A percentile compares a stretch with the other conserved stretches of the same genome.
phyloP scores from a whole-genome alignment of 1,140 invertebrate species.

The Bemisia tabaci region DNA sequence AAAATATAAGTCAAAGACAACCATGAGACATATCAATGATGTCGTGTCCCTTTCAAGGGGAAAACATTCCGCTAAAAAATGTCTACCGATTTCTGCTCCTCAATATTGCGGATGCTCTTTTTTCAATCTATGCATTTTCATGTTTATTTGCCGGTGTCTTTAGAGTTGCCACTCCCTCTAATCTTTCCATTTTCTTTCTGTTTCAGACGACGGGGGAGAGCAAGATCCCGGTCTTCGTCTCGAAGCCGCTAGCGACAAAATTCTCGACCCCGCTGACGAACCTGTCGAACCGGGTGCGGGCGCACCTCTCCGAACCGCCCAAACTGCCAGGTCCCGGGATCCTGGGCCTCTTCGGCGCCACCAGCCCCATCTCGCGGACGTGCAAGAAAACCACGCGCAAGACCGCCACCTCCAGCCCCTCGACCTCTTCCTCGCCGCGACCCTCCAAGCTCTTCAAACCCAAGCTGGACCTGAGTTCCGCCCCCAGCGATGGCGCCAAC shows the following conservation, averaged over 20 bases:
- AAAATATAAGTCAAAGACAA: too few species aligned
- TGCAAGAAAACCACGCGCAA: constrained; percentile 6
- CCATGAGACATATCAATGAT: too few species aligned
- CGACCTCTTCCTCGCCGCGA: constrained; percentile 17
- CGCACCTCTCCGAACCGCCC: constrained; percentile 18
- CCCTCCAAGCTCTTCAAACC: constrained; percentile 7
- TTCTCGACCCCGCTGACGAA: constrained; percentile 20
- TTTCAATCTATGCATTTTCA: too few species aligned
- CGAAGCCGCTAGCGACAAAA: constrained; percentile 18
- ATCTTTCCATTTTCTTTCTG: too few species aligned
- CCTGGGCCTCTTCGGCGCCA: constrained; percentile 17
- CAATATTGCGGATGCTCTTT: too few species aligned
- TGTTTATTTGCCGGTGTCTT: too few species aligned
- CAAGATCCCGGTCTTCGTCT: constrained; percentile 27
- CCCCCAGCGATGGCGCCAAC: constrained; percentile 19
- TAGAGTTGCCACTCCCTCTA: too few species aligned
- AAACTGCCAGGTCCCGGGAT: constrained; percentile 17
- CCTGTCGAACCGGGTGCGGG: constrained; percentile 24
- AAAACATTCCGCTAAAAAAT: too few species aligned
- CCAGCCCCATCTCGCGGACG: constrained; percentile 8
- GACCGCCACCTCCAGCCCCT: constrained; percentile 4
- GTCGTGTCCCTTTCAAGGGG: too few species aligned
- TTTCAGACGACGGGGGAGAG: constrained; percentile 29
- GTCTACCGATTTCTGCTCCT: too few species aligned
- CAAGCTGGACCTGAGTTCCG: constrained; percentile 12